Conservation (phyloP, 2,113 vertebrate genomes). For the Vanacampus margaritifer region DNA sequence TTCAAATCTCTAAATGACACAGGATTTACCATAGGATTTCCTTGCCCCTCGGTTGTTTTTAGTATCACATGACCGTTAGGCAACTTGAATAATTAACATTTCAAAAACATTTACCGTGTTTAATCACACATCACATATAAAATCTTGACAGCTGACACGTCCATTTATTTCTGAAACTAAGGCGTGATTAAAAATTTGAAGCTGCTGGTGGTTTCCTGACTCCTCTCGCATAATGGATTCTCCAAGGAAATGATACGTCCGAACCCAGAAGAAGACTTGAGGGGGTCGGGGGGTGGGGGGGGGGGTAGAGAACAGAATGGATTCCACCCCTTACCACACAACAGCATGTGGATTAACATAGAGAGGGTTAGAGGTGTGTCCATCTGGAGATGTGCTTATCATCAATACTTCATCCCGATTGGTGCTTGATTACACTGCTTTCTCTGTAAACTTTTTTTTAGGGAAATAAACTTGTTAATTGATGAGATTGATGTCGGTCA, state of each 20-base stretch:
- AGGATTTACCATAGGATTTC: slow-evolving; percentile 24
- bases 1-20: slow-evolving; percentile 25
- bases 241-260: slow-evolving; percentile 42
- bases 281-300: too few relatives aligned
- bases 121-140: slow-evolving; percentile 29
- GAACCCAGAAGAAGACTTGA: slow-evolving; percentile 51
- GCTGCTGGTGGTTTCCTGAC: slow-evolving; percentile 53
- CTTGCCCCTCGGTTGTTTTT: slow-evolving; percentile 42
- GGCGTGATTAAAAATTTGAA: slow-evolving; percentile 44
- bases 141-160: slow-evolving; percentile 27
- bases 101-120: slow-evolving; percentile 30
- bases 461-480: slow-evolving; percentile 19
- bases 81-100: slow-evolving; percentile 26
- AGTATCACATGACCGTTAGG: slow-evolving; percentile 20
- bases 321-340: slow-evolving; percentile 31
- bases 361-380: slow-evolving; percentile 65
- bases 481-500: slow-evolving; percentile 46
- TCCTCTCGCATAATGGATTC: slow-evolving; percentile 53
- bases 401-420: slow-evolving; percentile 41
- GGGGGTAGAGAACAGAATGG: slow-evolving; percentile 48
- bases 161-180: slow-evolving; percentile 42
- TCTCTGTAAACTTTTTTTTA: slow-evolving; percentile 65
- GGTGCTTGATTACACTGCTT: slow-evolving; percentile 76
- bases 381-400: slow-evolving; percentile 71
- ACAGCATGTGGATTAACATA: slow-evolving; percentile 28